phyloP scores from a whole-genome alignment of 2,888 invertebrate species.

The Creontiades dilutus region DNA sequence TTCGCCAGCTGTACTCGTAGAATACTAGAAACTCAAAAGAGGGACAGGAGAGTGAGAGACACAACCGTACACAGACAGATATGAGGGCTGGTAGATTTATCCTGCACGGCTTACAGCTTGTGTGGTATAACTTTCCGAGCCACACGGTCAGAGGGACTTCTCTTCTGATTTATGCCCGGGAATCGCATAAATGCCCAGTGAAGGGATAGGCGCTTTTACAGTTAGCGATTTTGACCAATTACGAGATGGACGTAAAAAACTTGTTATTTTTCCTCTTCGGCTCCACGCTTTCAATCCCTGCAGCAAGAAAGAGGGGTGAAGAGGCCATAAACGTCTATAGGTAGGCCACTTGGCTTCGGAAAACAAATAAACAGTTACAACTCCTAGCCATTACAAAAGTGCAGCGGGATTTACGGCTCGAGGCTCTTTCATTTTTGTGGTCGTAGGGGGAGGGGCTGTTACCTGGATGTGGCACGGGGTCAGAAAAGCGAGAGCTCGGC shows the following conservation, averaged over 20 bases:
- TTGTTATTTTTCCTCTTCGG: not conserved
- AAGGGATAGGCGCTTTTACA: constrained; percentile 51
- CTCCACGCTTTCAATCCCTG: not conserved
- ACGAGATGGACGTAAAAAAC: constrained; percentile 34
- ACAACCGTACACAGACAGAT: constrained; percentile 53
- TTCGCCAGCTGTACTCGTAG: not conserved
- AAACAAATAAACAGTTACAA: constrained; percentile 31
- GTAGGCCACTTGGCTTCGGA: constrained; percentile 33
- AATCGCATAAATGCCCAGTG: constrained; percentile 58
- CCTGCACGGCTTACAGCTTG: constrained; percentile 41
- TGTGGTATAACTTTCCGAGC: constrained; percentile 57
- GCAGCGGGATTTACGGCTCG: constrained; percentile 17
- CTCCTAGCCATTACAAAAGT: constrained; percentile 27
- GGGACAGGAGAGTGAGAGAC: constrained; percentile 33
- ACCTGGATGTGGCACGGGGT: constrained; percentile 36
- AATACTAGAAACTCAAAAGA: constrained; percentile 38
- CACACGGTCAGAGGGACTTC: not conserved
- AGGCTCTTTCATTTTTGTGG: constrained; percentile 20
- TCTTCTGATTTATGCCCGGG: constrained; percentile 49
- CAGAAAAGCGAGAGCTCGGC: constrained; percentile 9
- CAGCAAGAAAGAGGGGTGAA: not conserved
- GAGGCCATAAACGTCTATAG: constrained; percentile 28
- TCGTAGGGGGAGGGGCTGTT: not conserved
- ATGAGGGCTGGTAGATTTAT: constrained; percentile 55
- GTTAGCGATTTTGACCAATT: constrained; percentile 60